phyloP scores from a whole-genome alignment of 64 coral and sea anemone genomes.

The Trachythela sp. region DNA sequence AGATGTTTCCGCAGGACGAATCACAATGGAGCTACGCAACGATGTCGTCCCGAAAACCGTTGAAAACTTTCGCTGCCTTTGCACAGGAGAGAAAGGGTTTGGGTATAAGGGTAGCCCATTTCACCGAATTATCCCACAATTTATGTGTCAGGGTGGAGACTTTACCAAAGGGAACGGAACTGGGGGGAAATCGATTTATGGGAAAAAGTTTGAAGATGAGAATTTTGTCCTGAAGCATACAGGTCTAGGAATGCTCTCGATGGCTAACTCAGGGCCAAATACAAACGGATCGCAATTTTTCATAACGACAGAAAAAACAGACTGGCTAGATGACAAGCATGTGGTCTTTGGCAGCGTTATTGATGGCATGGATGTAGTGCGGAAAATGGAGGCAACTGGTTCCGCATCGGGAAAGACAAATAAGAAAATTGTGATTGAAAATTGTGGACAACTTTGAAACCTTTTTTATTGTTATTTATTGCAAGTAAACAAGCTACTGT shows the following conservation, averaged over 20 bases:
- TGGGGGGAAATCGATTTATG: conserved; percentile 95
- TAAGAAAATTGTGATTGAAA: conserved; percentile 87
- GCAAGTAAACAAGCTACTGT: neutral
- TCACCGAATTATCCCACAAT: conserved; percentile 93
- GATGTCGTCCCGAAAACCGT: conserved; percentile 97
- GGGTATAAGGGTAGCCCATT: conserved; percentile 82
- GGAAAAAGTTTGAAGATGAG: conserved; percentile 95
- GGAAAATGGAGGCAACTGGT: conserved; percentile 85
- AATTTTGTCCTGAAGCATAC: conserved; percentile 99
- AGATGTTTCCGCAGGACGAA: conserved; percentile 52
- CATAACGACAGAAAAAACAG: conserved; percentile 91
- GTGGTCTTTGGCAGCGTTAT: conserved; percentile 95
- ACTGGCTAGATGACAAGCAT: conserved; percentile 96
- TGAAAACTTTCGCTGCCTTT: conserved; percentile 92
- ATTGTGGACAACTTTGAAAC: conserved; percentile 75
- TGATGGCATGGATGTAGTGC: conserved; percentile 84
- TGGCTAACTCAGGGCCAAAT: conserved; percentile 94
- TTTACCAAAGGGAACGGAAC: conserved; percentile 92
- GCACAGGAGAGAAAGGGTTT: conserved; percentile 97
- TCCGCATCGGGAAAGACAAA: conserved; percentile 82
- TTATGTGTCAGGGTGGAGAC: conserved; percentile 95
- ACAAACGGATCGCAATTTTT: conserved; percentile 99
- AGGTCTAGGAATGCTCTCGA: conserved; percentile 74
- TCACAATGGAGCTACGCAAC: conserved; percentile 76
- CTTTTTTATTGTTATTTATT: neutral